These are phyloP conservation scores for Drosophila kepulauana DNA, from an alignment of 1,140 invertebrate genomes.

Conservation along the genomic window DNA sequence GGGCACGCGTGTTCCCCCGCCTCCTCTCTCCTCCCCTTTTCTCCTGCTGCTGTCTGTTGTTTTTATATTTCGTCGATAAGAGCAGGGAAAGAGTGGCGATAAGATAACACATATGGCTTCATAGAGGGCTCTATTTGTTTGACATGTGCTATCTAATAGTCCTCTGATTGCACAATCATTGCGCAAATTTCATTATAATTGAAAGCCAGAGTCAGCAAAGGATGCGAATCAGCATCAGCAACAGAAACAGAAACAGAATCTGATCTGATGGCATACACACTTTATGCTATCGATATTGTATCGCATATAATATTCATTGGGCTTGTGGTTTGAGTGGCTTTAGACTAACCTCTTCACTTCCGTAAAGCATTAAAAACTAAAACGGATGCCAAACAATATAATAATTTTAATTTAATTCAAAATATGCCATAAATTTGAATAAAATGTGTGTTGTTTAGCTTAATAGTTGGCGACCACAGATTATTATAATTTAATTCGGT, in stretches of 20 bases:
- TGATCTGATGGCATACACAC: not conserved
- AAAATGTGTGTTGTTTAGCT: too few species aligned
- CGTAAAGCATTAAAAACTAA: too few species aligned
- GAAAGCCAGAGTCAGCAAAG: conserved; percentile 53
- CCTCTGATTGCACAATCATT: conserved; percentile 74
- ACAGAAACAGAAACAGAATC: too few species aligned
- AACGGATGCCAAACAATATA: too few species aligned
- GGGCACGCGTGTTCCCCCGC: conserved; percentile 59
- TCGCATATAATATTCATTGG: not conserved
- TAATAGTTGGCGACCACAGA: too few species aligned
- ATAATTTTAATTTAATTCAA: too few species aligned
- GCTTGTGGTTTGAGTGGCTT: not conserved
- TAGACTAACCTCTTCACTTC: too few species aligned
- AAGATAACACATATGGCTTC: conserved; percentile 47
- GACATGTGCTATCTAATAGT: conserved; percentile 79
- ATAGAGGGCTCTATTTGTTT: conserved; percentile 54
- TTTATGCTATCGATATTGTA: not conserved
- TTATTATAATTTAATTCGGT: too few species aligned
- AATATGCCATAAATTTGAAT: too few species aligned
- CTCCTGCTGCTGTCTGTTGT: not conserved
- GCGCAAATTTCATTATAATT: conserved; percentile 76
- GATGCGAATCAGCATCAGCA: not conserved
- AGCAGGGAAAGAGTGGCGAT: conserved; percentile 21
- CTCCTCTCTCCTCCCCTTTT: not conserved
- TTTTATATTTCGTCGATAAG: conserved; percentile 7